Conservation (phyloP, 30 jellyfish, hydroid and myxozoan species). For the Cassiopea xamachana region DNA sequence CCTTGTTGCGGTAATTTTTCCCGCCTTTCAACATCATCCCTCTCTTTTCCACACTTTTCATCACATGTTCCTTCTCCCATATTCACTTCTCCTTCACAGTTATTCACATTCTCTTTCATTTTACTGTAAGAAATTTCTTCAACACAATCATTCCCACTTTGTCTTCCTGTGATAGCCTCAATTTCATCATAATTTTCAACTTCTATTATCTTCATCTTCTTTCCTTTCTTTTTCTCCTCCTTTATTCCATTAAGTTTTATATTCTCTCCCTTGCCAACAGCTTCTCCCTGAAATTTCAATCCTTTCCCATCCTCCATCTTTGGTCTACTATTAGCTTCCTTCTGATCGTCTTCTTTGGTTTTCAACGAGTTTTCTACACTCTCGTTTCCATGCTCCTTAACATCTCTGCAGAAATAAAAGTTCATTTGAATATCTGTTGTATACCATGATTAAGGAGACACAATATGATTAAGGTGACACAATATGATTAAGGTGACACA, state of each 20-base stretch:
- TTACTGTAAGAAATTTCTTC: neutral
- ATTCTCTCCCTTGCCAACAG: neutral
- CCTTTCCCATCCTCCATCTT: neutral
- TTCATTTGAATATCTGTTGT: neutral
- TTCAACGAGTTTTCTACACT: neutral
- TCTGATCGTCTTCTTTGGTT: neutral
- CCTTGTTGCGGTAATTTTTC: constrained; percentile 58
- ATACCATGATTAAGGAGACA: too few relatives aligned
- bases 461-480: too few relatives aligned
- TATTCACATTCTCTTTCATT: neutral
- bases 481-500: too few relatives aligned
- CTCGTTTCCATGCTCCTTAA: neutral
- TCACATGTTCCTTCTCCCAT: neutral
- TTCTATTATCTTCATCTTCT: constrained; percentile 65
- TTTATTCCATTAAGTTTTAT: neutral
- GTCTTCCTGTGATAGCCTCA: neutral
- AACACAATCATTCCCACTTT: neutral
- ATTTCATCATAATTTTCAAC: constrained; percentile 58
- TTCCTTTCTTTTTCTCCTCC: constrained; percentile 54
- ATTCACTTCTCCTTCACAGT: neutral
- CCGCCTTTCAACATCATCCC: constrained; percentile 85
- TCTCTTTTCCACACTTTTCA: neutral
- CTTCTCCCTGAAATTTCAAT: neutral
- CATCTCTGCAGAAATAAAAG: neutral
- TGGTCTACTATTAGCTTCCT: neutral